Base-by-base conservation (phyloP, 1,140 invertebrate genomes). In the Thaumetopoea pityocampa region DNA sequence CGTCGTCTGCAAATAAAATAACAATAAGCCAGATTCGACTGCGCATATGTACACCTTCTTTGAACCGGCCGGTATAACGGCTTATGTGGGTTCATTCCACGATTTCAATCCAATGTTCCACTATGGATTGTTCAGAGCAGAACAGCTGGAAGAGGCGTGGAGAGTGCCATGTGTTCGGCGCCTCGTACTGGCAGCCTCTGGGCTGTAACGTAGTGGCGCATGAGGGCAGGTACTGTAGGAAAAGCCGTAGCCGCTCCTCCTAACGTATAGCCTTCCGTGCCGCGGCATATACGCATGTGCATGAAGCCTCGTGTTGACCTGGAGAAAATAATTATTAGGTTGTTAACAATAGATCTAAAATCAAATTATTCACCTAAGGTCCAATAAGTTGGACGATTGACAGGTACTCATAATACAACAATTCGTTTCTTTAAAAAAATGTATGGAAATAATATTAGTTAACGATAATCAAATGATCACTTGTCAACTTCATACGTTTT, bases 301-400 rank as follows among this genome's bases (percentile, higher is more conserved):
- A 98, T 97, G 64, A 96, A 97, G 8, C 96, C 96, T 76, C 93
- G 89, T 14, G 94, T 93, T 69, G 95, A 96, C 77, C 96, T 97
- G 81, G 5, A 23, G 29, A 43, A 34, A 38, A 22, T 16, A 10
- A 30, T 17, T 12, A 38, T 10, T 7, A 38, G 11, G 12, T n/a
- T 12, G 10, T 5, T 8, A 15, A 28, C 16, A 27, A 38, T 36
- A 20, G 3, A 3, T 7, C 9, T 2, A n/a, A 3, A 24, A 24
- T 24, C 6, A 24, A 24, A n/a, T n/a, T n/a, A n/a, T n/a, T n/a
- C n/a, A n/a, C n/a, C n/a, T n/a, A n/a, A n/a, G n/a, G n/a, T n/a
- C n/a, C n/a, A n/a, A n/a, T n/a, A n/a, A n/a, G n/a, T n/a, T n/a
- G n/a, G n/a, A n/a, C n/a, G n/a, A n/a, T n/a, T n/a, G n/a, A n/a